A percentile compares a stretch with the other conserved stretches of the same genome.
Conservation (phyloP, 53 echinoderm and acorn worm genomes). For the Glandiceps talaboti region DNA sequence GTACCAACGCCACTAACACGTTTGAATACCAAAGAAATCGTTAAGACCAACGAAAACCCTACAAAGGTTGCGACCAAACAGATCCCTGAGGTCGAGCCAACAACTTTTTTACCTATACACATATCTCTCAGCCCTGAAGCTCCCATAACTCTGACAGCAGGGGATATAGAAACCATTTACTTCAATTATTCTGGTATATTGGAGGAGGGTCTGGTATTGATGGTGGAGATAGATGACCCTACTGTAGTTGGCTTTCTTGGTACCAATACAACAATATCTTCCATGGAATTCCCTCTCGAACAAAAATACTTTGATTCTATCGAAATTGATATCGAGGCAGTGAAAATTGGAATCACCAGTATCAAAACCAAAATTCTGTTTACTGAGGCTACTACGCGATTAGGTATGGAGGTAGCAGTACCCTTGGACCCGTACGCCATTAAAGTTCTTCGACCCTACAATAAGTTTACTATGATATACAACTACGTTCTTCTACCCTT, state of each 20-base stretch:
- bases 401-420: background rate
- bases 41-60: too few species aligned
- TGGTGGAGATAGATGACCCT: background rate
- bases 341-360: background rate
- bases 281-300: background rate
- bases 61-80: too few species aligned
- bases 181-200: background rate
- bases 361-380: background rate
- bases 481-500: slow-evolving; percentile 4
- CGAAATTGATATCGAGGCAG: background rate
- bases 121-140: background rate
- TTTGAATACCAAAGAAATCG: too few species aligned
- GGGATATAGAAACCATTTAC: background rate
- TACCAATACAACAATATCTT: background rate
- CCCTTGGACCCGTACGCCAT: background rate
- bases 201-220: background rate
- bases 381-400: background rate
- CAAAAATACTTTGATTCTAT: background rate
- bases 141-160: background rate
- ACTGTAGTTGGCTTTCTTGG: background rate
- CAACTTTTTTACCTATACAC: too few species aligned
- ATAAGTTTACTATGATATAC: slow-evolving; percentile 26
- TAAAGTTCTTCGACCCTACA: slow-evolving; percentile 6
- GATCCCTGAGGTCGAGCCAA: too few species aligned
- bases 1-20: too few species aligned